Base-by-base conservation (phyloP, 1,140 invertebrate genomes). In the Rhagoletis zephyria region DNA sequence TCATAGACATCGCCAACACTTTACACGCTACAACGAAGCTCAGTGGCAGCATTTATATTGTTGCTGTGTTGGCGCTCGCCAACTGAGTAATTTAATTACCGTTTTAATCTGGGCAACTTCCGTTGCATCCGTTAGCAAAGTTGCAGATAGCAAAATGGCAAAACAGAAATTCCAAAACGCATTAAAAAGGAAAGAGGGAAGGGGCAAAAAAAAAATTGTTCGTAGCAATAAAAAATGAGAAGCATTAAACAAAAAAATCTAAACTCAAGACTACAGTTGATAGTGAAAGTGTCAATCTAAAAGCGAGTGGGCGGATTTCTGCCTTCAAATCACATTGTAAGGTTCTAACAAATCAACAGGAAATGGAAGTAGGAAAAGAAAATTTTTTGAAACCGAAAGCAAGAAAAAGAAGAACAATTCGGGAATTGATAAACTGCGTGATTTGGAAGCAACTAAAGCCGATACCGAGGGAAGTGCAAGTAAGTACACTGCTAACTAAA, bases 31-130 rank as follows among this genome's bases (percentile, higher is more conserved):
- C 74, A 81, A 30, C 45, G 16, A 48, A 19, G 74, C 74, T 12
- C 48, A 56, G 74, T 16, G 70, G 16, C 42, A 77, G 42, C 40
- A 48, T 10, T 19, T 19, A 30, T 67, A 30, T 30, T 67, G 19
- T 65, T 19, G 10, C 3, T 67, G 30, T 12, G 19, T 67, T 67
- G 65, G 19, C 40, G 45, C 16, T 77, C 70, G 16, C 74, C 74
- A 56, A n/a, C 74, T 81, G 74, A 81, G 74, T 81, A 81, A 81
- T 81, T 81, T 81, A 81, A 81, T 81, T 81, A 81, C 74, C 74
- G 74, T 81, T 81, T 81, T 81, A 81, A 81, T 81, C 74, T 81
- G 74, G 48, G 74, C 74, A 81, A 81, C 74, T 81, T 81, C 74
- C 74, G 74, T 81, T 81, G 48, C 48, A 81, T 81, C 74, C 74